Evolutionary conservation across 2,888 invertebrate species (phyloP).

Genomic region (Mantis religiosa): DNA sequence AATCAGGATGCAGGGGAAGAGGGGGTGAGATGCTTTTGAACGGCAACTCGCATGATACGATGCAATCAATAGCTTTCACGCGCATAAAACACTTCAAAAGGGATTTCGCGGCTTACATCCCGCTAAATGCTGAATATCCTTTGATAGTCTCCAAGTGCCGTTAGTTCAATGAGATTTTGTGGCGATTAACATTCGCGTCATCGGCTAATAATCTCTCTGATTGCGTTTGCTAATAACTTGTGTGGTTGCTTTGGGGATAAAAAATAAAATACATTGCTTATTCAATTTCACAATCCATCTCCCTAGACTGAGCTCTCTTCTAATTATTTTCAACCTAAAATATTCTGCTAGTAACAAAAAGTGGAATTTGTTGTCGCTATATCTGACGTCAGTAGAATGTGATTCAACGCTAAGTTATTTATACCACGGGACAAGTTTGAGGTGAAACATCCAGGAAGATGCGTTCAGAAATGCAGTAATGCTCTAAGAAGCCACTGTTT

Average conservation of each 20-base stretch:
- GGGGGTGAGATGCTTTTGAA: background rate
- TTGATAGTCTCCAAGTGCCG: constrained; percentile 14
- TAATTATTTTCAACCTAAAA: too few species aligned
- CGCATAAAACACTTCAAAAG: constrained; percentile 14
- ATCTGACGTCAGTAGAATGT: too few species aligned
- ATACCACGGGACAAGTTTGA: too few species aligned
- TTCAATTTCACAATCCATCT: background rate
- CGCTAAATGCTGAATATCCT: constrained; percentile 12
- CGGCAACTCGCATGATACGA: background rate
- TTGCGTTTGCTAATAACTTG: background rate
- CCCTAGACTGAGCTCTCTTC: background rate
- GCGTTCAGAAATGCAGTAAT: too few species aligned
- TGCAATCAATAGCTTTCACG: background rate
- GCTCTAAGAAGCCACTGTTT: too few species aligned
- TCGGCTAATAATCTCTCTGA: background rate
- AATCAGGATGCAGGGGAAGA: background rate
- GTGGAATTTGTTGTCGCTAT: too few species aligned
- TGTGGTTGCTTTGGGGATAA: background rate
- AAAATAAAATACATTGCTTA: background rate
- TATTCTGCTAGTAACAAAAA: too few species aligned
- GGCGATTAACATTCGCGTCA: background rate
- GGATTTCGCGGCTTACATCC: constrained; percentile 14
- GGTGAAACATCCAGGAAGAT: too few species aligned
- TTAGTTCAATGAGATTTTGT: constrained; percentile 11
- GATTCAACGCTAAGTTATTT: too few species aligned